A percentile compares a stretch with the other conserved stretches of the same genome.
Evolutionary conservation across 1,140 invertebrate species (phyloP).

Genomic region (Amyelois transitella): DNA sequence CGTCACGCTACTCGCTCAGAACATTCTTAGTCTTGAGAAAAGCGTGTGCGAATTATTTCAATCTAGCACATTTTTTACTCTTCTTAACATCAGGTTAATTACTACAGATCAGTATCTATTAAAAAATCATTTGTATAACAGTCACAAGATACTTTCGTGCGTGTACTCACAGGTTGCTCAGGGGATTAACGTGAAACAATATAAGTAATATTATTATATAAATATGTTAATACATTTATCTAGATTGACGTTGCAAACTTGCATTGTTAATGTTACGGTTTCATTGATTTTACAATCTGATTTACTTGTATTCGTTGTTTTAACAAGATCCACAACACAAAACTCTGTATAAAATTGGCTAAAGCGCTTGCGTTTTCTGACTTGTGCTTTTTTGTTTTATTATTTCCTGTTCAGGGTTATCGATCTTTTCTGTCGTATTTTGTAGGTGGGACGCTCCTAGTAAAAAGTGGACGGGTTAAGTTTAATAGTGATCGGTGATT

Average conservation of each 20-base stretch:
- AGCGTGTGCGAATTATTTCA: conserved; percentile 38
- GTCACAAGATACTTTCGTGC: background rate
- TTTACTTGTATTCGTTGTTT: background rate
- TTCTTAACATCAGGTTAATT: conserved; percentile 41
- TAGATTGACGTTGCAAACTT: background rate
- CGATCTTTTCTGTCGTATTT: background rate
- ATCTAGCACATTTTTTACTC: conserved; percentile 36
- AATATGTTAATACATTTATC: background rate
- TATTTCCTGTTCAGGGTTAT: background rate
- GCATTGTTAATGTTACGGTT: background rate
- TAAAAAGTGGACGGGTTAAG: background rate
- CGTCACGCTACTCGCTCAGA: conserved; percentile 34
- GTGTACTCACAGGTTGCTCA: background rate
- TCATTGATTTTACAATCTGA: background rate
- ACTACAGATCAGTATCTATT: conserved; percentile 35
- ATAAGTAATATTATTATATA: background rate
- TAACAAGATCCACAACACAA: background rate
- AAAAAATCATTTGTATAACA: conserved; percentile 48
- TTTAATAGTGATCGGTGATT: background rate
- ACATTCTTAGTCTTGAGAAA: conserved; percentile 39
- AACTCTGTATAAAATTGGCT: too few species aligned
- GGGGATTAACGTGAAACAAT: background rate
- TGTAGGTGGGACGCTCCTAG: background rate
- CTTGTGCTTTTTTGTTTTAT: too few species aligned
- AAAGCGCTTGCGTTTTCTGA: too few species aligned